These are phyloP conservation scores for Clunio marinus DNA, from an alignment of 2,888 invertebrate genomes.

Conservation along the genomic window DNA sequence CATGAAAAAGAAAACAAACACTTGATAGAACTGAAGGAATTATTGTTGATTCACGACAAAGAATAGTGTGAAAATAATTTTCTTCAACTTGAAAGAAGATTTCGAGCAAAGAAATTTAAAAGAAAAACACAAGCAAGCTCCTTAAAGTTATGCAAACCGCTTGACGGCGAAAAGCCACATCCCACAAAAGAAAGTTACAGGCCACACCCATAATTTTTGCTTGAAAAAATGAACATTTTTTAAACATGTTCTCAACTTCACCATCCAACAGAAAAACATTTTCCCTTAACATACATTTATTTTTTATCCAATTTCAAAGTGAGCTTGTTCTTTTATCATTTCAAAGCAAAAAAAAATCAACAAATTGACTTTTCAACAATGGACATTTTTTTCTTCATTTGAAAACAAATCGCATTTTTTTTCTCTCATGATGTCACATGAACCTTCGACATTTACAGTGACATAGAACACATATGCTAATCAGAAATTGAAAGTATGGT, in stretches of 20 bases:
- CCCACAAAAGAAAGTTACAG: slow-evolving; percentile 16
- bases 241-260: slow-evolving; percentile 5
- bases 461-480: slow-evolving; percentile 22
- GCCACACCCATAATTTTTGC: slow-evolving; percentile 9
- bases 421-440: background rate
- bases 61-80: background rate
- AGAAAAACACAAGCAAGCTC: background rate
- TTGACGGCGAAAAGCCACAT: slow-evolving; percentile 2
- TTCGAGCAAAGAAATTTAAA: background rate
- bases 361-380: slow-evolving; percentile 25
- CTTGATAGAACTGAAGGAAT: background rate
- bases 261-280: background rate
- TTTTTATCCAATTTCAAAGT: slow-evolving; percentile 5
- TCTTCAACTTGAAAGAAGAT: background rate
- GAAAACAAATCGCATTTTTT: too few relatives aligned
- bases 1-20: background rate
- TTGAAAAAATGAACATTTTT: background rate
- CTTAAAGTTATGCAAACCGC: slow-evolving; percentile 16
- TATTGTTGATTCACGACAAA: too few relatives aligned
- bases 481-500: slow-evolving; percentile 8
- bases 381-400: background rate
- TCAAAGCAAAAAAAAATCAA: background rate
- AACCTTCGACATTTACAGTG: too few relatives aligned
- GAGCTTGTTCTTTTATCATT: background rate
- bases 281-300: background rate